These are phyloP conservation scores for Clytia hemisphaerica DNA, from an alignment of 30 jellyfish, hydroid and myxozoan genomes.

Conservation along the genomic window DNA sequence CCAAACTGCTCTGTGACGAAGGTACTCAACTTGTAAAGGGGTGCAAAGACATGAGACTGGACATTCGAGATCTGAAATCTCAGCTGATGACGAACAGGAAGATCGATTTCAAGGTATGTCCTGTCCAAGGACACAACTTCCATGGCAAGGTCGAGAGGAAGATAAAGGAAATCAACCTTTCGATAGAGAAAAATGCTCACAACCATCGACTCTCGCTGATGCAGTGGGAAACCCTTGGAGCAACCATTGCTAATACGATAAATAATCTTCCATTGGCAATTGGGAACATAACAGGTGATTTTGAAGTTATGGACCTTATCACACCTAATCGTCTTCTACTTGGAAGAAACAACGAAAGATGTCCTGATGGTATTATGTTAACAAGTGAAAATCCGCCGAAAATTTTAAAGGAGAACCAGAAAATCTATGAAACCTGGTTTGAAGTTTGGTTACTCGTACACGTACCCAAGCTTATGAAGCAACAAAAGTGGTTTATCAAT, in stretches of 20 bases:
- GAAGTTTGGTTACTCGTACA: conserved; percentile 7
- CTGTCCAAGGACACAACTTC: conserved; percentile 2
- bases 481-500: too few relatives aligned
- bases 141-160: conserved; percentile 11
- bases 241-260: too few relatives aligned
- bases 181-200: neutral
- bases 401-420: neutral
- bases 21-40: too few relatives aligned
- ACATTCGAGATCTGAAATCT: too few relatives aligned
- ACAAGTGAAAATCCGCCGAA: neutral
- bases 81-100: too few relatives aligned
- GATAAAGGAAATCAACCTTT: neutral
- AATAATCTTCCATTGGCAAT: too few relatives aligned
- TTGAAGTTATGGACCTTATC: neutral
- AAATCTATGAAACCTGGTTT: neutral
- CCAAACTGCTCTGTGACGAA: too few relatives aligned
- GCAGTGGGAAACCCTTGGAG: conserved; percentile 13
- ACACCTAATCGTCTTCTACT: neutral
- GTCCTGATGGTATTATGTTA: too few relatives aligned
- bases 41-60: too few relatives aligned
- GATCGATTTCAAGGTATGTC: too few relatives aligned
- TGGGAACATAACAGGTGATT: too few relatives aligned
- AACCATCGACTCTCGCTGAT: neutral
- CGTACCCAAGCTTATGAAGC: conserved; percentile 7
- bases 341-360: neutral